phyloP scores from a whole-genome alignment of 2,888 invertebrate species.

The Polyommatus icarus region DNA sequence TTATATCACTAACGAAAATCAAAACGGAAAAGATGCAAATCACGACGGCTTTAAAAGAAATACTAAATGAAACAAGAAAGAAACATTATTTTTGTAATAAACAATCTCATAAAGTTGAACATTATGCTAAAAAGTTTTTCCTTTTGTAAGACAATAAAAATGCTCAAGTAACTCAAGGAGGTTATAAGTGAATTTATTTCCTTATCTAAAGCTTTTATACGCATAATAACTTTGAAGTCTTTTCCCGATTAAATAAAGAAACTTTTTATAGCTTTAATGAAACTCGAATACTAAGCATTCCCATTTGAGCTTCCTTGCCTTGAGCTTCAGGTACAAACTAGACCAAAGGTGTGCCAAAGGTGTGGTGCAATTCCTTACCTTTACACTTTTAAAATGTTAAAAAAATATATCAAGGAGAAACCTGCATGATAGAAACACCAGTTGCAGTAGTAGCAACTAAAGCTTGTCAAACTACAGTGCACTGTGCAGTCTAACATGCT shows the following conservation, averaged over 20 bases:
- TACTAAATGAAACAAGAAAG: neutral
- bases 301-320: too few relatives aligned
- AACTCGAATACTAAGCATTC: neutral
- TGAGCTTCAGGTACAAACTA: too few relatives aligned
- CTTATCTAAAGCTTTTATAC: neutral
- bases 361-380: too few relatives aligned
- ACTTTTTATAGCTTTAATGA: neutral
- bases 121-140: constrained; percentile 12
- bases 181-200: constrained; percentile 9
- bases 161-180: neutral
- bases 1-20: neutral
- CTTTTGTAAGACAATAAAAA: neutral
- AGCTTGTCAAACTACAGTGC: too few relatives aligned
- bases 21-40: neutral
- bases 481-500: too few relatives aligned
- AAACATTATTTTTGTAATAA: constrained; percentile 6
- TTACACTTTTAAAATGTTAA: too few relatives aligned
- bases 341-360: too few relatives aligned
- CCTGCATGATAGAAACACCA: too few relatives aligned
- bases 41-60: neutral
- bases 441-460: too few relatives aligned
- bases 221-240: neutral
- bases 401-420: too few relatives aligned
- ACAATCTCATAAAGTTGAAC: neutral
- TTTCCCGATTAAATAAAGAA: neutral